Base-by-base conservation (phyloP, 92 coral and sea anemone genomes). In the Muricea muricata region DNA sequence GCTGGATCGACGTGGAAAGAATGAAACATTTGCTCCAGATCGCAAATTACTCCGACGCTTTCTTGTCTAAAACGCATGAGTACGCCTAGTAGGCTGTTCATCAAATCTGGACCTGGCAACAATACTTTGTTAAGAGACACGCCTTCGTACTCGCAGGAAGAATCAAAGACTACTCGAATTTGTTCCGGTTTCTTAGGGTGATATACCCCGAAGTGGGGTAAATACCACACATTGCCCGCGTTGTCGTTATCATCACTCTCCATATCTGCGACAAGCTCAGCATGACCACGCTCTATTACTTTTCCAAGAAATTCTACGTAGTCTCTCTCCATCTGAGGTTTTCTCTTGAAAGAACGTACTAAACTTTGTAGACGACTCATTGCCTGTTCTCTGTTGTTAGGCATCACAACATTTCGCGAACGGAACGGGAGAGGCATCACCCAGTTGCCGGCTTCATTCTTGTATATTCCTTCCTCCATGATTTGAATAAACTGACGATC, bases 351-450 rank as follows among this genome's bases (percentile, higher is more conserved):
- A 23, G 89, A 79, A 21, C 67, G 71, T 31, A 73, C 12, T 10
- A 89, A 63, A 69, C 84, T 56, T 7, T 75, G 60, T n/a, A 87
- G 50, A 30, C 84, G 84, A 65, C 69, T 65, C 1, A 83, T 20
- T 9, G 87, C 91, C 45, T 88, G 84, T 28, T 61, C 32, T 52
- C 84, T 21, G 42, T 88, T 88, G 83, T 88, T 88, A 14, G 91
- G 91, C 79, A 82, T 60, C 4, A 23, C 56, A 1, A 29, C 46
- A 33, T 80, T 73, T 40, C 57, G 33, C 15, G 18, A 57, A 30
- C 82, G 86, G 21, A 87, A 87, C 25, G 86, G 89, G 57, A 86
- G 89, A n/a, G 89, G 89, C 89, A 86, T 86, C 56, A 78, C 85
- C 83, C 87, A 81, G 79, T 85, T 85, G 12, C 78, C 77, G 21